phyloP scores from a whole-genome alignment of 2,113 vertebrate genomes.

The Dicerorhinus sumatrensis region DNA sequence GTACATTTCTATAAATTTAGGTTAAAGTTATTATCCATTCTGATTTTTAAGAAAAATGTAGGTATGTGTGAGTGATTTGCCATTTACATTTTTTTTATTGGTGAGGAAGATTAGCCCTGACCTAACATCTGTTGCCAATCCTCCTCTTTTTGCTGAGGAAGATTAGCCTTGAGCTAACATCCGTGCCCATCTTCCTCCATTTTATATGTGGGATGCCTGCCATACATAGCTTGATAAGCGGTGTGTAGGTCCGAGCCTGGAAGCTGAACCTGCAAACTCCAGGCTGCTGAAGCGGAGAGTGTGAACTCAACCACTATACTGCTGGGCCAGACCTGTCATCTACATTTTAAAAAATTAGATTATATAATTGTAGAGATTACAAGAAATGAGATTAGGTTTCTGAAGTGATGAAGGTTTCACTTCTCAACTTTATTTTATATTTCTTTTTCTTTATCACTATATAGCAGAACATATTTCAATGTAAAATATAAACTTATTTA shows the following conservation, averaged over 20 bases:
- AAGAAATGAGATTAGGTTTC: background rate
- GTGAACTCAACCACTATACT: too few species aligned
- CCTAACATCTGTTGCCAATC: too few species aligned
- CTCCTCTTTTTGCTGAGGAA: too few species aligned
- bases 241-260: too few species aligned
- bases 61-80: background rate
- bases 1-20: background rate
- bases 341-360: background rate
- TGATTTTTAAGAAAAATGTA: background rate
- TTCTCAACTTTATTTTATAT: background rate
- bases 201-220: too few species aligned
- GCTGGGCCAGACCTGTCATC: background rate
- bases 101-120: too few species aligned
- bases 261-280: too few species aligned
- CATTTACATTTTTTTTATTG: background rate
- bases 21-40: background rate
- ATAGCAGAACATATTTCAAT: background rate
- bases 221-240: too few species aligned
- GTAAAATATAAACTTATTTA: background rate
- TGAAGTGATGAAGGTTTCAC: background rate
- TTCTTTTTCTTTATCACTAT: background rate
- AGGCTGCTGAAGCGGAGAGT: too few species aligned
- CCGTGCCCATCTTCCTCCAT: too few species aligned
- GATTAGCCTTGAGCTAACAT: too few species aligned
- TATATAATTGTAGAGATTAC: background rate